Evolutionary conservation across 2,888 invertebrate species (phyloP).

Genomic region (Dynastes tityus): DNA sequence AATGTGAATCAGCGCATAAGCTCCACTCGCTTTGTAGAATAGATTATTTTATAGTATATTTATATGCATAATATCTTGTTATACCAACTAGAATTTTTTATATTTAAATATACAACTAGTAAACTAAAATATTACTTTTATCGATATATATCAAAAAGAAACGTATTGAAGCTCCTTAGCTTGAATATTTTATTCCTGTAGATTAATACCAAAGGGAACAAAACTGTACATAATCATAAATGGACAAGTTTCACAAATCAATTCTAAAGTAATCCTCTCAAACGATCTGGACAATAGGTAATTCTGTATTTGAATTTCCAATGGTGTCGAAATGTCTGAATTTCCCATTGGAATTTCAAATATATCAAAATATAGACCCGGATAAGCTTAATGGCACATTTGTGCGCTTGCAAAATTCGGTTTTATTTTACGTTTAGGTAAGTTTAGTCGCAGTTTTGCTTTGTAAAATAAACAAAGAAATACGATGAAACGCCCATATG

Average conservation of each 20-base stretch:
- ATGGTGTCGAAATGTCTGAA: constrained; percentile 47
- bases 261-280: constrained; percentile 55
- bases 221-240: not conserved
- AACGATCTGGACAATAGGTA: constrained; percentile 57
- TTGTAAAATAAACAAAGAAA: too few species aligned
- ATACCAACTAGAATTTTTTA: too few species aligned
- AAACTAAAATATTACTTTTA: too few species aligned
- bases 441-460: not conserved
- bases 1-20: not conserved
- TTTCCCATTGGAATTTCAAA: constrained; percentile 30
- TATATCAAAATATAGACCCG: constrained; percentile 1
- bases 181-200: too few species aligned
- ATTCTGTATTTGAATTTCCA: constrained; percentile 59
- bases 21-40: not conserved
- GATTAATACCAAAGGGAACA: not conserved
- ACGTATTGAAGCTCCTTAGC: too few species aligned
- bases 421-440: not conserved
- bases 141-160: too few species aligned
- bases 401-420: not conserved
- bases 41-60: too few species aligned
- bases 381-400: constrained; percentile 4
- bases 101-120: too few species aligned
- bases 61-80: too few species aligned
- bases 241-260: constrained; percentile 5
- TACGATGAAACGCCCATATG: too few species aligned